Base-by-base conservation (phyloP, 2,113 vertebrate species). In the Onychorhynchus coronatus region DNA sequence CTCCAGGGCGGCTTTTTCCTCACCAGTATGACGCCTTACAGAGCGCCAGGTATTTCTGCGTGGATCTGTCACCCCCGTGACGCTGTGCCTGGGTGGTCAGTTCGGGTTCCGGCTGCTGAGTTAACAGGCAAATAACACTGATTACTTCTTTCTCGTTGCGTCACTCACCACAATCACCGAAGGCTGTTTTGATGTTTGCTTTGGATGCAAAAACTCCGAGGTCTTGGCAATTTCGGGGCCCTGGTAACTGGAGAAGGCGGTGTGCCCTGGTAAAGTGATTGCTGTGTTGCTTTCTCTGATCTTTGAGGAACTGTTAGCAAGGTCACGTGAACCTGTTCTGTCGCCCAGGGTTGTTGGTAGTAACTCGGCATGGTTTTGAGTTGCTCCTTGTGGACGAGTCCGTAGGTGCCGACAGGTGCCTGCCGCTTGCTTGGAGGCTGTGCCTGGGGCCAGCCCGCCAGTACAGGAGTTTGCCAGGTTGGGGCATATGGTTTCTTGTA, bases 381-480 rank as follows among this genome's bases (percentile, higher is more conserved):
- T 53, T 88, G 20, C 24, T 84, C 49, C 6, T 0, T 15, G 23
- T 30, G 88, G 55, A 27, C 39, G 31, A n/a, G 49, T 35, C 18
- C 50, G 9, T 24, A 19, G 66, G 70, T 35, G 33, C 22, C 13
- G 58, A 46, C 65, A 35, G 52, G 15, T 46, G 9, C 4, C 11
- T 9, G 0, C 19, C 41, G 11, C 37, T 33, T 58, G 16, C n/a
- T 21, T 13, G 9, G 37, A 46, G 8, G 7, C 2, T 23, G 9
- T 15, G 20, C 0, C 0, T 18, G 24, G 41, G 20, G n/a, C n/a
- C 56, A 72, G 41, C n/a, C 59, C 68, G 47, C 12, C 9, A 0
- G 23, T 16, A 1, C 9, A 19, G 56, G 44, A 18, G 53, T 58
- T 73, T 37, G 55, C 25, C 55, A 31, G 37, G 6, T 5, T 52